Base-by-base conservation (phyloP, 2,888 invertebrate genomes). In the Philhelius pedissequus region DNA sequence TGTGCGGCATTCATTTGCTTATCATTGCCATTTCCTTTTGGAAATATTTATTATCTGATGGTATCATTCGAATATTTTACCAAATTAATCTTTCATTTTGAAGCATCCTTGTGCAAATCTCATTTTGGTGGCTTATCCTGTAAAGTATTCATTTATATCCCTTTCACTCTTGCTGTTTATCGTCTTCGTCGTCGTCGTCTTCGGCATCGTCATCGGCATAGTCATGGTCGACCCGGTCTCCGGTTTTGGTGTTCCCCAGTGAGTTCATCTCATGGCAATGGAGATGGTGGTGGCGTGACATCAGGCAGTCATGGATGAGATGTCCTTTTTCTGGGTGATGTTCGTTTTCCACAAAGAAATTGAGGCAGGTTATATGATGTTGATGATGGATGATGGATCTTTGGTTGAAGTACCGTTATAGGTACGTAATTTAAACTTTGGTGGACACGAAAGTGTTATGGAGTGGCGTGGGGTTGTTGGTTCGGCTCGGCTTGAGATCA, bases 51-150 rank as follows among this genome's bases (percentile, higher is more conserved):
- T 80, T 45, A 58, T 58, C 32, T 32, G 54, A 18, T 60, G 52
- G 66, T 68, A 77, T 71, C 58, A 76, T 82, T 71, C 58, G 56
- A 32, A 43, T 43, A 62, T 70, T 81, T 70, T 60, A 48, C 15
- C 66, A 30, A 52, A 81, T 76, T 81, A 71, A 66, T 71, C 71
- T 79, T 73, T 73, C 58, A 76, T 73, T 62, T 48, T 60, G 60
- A 68, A 82, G 68, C 66, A 77, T 82, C 76, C 70, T 62, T 62
- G 70, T 76, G 68, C 27, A 60, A 82, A 73, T 68, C 60, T 82
- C 58, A 82, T 82, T 82, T 76, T n/a, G 66, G 18, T 8, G 45
- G 45, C 43, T 76, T 62, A 71, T 71, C 77, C 81, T 45, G 56
- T 54, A 15, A 73, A 66, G 60, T 54, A 54, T 32, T 58, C 45